phyloP scores from a whole-genome alignment of 2,888 invertebrate species.

The Ectropis crepuscularia region DNA sequence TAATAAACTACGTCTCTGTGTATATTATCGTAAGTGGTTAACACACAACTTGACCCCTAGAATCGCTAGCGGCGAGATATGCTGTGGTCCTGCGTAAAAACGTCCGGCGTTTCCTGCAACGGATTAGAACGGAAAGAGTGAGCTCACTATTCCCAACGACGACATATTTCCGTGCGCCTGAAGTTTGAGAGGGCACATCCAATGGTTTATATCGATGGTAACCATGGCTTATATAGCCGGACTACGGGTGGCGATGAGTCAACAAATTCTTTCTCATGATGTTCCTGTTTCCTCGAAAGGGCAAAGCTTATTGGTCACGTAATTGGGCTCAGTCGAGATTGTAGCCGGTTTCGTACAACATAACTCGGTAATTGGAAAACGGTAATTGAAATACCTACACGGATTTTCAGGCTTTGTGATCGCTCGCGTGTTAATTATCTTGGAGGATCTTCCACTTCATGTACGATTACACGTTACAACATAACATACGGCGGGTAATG shows the following conservation, averaged over 20 bases:
- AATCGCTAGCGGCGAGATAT: no score
- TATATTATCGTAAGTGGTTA: no score
- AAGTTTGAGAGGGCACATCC: no score
- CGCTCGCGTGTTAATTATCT: neutral
- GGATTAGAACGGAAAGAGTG: no score
- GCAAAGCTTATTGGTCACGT: constrained; percentile 42
- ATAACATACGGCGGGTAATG: neutral
- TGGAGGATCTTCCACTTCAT: neutral
- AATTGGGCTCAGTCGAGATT: constrained; percentile 41
- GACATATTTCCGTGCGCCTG: no score
- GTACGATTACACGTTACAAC: neutral
- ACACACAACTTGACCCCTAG: no score
- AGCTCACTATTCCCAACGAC: no score
- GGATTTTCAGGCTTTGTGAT: constrained; percentile 12
- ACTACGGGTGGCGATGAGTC: constrained; percentile 42
- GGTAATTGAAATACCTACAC: constrained; percentile 21
- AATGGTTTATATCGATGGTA: no score
- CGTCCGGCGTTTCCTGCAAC: no score
- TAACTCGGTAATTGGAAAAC: constrained; percentile 25
- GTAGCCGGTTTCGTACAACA: constrained; percentile 16
- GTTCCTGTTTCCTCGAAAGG: constrained; percentile 30
- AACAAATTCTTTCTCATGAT: constrained; percentile 43
- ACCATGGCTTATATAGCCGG: neutral
- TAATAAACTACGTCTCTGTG: no score
- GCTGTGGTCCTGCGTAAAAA: no score